Evolutionary conservation across 92 coral and sea anemone species (phyloP).

Genomic region (Palythoa grandis): DNA sequence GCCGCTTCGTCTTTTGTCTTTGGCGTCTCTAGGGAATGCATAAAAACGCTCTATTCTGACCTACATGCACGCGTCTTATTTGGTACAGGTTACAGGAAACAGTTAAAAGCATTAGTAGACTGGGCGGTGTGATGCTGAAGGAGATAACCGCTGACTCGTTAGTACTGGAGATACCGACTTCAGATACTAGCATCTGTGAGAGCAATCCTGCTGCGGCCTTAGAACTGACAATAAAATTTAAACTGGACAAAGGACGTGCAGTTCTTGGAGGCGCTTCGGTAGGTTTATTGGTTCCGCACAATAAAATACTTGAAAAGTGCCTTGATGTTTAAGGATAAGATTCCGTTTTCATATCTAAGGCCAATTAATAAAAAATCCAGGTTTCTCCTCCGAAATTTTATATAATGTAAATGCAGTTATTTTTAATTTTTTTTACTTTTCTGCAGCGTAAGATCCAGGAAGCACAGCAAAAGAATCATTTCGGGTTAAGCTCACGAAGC

Average conservation of each 20-base stretch:
- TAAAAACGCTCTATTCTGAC: too few relatives aligned
- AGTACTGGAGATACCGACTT: constrained; percentile 64
- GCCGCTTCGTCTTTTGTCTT: too few relatives aligned
- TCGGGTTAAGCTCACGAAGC: too few relatives aligned
- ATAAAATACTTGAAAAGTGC: too few relatives aligned
- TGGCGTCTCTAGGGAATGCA: too few relatives aligned
- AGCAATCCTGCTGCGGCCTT: constrained; percentile 37
- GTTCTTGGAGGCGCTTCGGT: constrained; percentile 70
- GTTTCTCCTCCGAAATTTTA: too few relatives aligned
- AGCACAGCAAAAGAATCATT: too few relatives aligned
- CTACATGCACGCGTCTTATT: background rate
- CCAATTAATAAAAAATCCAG: too few relatives aligned
- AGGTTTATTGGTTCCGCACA: background rate
- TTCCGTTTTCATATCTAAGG: too few relatives aligned
- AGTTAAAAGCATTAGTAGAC: constrained; percentile 41
- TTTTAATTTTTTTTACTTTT: too few relatives aligned
- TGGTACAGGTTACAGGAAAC: constrained; percentile 59
- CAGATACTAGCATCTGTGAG: background rate
- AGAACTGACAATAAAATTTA: constrained; percentile 65
- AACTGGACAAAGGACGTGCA: constrained; percentile 49
- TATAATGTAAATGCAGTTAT: too few relatives aligned
- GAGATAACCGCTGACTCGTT: constrained; percentile 71
- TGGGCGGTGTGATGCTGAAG: constrained; percentile 63
- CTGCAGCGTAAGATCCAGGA: too few relatives aligned
- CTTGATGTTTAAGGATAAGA: background rate